Percentiles rank a stretch among this genome's conserved stretches.
These are phyloP conservation scores for Drosophila saltans DNA, from an alignment of 1,140 invertebrate species.

Conservation along the genomic window DNA sequence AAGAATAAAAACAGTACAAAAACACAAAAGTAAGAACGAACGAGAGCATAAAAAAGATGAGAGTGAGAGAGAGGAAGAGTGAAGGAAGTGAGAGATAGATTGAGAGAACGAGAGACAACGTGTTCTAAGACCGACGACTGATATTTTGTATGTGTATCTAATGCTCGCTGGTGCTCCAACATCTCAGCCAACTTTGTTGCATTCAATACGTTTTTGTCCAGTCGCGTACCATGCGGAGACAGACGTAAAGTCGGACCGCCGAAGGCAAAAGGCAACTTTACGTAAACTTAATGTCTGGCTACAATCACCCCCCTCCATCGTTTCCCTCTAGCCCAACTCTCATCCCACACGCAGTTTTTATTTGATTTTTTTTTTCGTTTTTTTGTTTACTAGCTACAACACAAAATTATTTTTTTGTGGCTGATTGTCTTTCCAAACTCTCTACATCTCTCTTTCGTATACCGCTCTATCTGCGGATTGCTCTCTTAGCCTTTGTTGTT, in stretches of 20 bases:
- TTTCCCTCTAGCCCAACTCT: background rate
- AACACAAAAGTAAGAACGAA: slow-evolving; percentile 24
- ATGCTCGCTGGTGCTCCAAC: background rate
- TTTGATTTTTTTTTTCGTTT: slow-evolving; percentile 19
- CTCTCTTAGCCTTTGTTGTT: background rate
- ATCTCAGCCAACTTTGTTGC: slow-evolving; percentile 10
- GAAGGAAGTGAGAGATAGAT: background rate
- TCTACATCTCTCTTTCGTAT: background rate
- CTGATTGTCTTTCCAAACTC: background rate
- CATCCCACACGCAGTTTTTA: slow-evolving; percentile 29
- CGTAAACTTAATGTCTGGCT: slow-evolving; percentile 29
- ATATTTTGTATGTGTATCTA: slow-evolving; percentile 13
- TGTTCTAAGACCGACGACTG: slow-evolving; percentile 37
- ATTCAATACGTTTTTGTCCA: slow-evolving; percentile 7
- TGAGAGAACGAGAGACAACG: slow-evolving; percentile 47
- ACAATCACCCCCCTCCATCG: background rate
- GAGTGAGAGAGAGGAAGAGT: slow-evolving; percentile 21
- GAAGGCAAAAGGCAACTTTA: slow-evolving; percentile 17
- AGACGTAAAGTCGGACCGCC: too few relatives aligned
- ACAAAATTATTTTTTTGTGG: slow-evolving; percentile 41
- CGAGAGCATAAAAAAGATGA: background rate
- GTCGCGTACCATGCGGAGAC: background rate
- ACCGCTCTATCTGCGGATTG: background rate
- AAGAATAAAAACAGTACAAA: slow-evolving; percentile 50
- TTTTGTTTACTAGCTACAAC: slow-evolving; percentile 31